phyloP scores from a whole-genome alignment of 2,113 vertebrate species.

The Aptenodytes forsteri region DNA sequence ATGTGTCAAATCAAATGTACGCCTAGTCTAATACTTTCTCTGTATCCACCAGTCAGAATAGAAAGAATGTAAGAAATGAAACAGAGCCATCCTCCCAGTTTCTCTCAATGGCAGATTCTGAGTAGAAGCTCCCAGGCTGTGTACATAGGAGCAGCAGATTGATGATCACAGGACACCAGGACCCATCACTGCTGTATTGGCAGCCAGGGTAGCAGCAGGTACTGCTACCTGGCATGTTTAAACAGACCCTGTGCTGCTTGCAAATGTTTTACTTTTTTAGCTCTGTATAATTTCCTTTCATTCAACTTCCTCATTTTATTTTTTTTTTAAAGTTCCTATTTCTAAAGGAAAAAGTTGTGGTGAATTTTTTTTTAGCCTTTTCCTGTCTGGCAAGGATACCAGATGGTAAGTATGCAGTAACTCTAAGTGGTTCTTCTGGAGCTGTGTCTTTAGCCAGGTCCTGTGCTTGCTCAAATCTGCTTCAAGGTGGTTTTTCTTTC shows the following conservation, averaged over 20 bases:
- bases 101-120: neutral
- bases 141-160: fast-evolving
- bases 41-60: too few relatives aligned
- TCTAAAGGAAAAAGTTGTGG: neutral
- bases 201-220: neutral
- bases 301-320: neutral
- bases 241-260: neutral
- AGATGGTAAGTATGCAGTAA: neutral
- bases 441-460: neutral
- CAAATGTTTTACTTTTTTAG: neutral
- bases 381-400: neutral
- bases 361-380: neutral
- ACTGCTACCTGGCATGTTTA: neutral
- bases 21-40: neutral
- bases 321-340: neutral
- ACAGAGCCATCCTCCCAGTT: neutral
- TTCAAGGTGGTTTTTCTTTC: neutral
- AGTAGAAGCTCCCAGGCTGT: neutral
- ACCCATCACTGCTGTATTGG: neutral
- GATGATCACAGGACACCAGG: neutral
- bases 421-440: neutral
- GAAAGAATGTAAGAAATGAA: neutral
- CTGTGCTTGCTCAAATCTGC: neutral
- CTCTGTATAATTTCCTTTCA: neutral
- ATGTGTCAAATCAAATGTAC: neutral